A percentile compares a stretch with the other conserved stretches of the same genome.
phyloP scores from a whole-genome alignment of 2,888 invertebrate species.

The Stramonita haemastoma region DNA sequence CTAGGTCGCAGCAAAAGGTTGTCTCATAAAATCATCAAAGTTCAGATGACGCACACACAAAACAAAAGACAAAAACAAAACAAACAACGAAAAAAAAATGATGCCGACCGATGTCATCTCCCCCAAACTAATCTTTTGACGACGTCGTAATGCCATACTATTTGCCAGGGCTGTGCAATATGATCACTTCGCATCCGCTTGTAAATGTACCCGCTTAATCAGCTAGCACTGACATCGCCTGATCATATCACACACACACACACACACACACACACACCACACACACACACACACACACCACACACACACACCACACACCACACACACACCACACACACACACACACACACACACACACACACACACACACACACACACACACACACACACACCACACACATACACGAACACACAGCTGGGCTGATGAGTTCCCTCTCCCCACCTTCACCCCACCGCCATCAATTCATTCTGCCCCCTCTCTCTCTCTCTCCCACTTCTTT shows the following conservation, averaged over 20 bases:
- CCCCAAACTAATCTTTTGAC: neutral
- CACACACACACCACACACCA: neutral
- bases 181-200: constrained; percentile 1
- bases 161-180: neutral
- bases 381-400: constrained; percentile 7
- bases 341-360: neutral
- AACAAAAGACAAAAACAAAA: neutral
- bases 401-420: too few species aligned
- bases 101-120: too few species aligned
- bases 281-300: neutral
- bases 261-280: neutral
- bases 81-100: neutral
- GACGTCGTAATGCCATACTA: neutral
- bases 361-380: neutral
- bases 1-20: neutral
- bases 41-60: neutral
- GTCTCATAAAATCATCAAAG: neutral
- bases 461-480: neutral
- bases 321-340: constrained; percentile 10
- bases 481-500: neutral
- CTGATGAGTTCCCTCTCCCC: too few species aligned
- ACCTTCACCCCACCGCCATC: too few species aligned
- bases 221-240: neutral
- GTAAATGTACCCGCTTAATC: constrained; percentile 22
- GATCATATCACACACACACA: constrained; percentile 18